A percentile compares a stretch with the other conserved stretches of the same genome.
phyloP scores from a whole-genome alignment of 2,888 invertebrate species.

The Cephalotes varians region DNA sequence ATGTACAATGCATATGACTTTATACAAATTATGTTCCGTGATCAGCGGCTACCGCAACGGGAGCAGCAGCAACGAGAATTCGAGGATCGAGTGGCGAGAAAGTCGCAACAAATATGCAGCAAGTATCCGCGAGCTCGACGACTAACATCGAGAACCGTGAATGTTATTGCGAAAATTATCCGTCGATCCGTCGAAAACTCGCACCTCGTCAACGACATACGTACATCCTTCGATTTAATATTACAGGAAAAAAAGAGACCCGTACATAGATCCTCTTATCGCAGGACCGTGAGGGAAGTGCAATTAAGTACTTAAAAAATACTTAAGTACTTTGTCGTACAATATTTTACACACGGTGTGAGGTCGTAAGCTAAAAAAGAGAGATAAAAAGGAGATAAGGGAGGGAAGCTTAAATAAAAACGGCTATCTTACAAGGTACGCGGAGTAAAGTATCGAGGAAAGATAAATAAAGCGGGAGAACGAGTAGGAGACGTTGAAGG shows the following conservation, averaged over 20 bases:
- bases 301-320: too few species aligned
- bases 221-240: constrained; percentile 38
- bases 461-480: constrained; percentile 64
- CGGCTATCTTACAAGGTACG: constrained; percentile 68
- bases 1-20: constrained; percentile 84
- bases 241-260: constrained; percentile 45
- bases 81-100: constrained; percentile 69
- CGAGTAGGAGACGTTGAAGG: constrained; percentile 60
- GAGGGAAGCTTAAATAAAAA: constrained; percentile 55
- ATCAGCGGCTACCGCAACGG: constrained; percentile 65
- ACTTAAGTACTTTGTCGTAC: constrained; percentile 61
- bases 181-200: constrained; percentile 76
- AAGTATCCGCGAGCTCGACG: background rate
- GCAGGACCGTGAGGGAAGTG: constrained; percentile 47
- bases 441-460: constrained; percentile 35
- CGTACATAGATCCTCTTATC: constrained; percentile 55
- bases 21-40: constrained; percentile 81
- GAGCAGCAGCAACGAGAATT: constrained; percentile 65
- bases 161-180: constrained; percentile 18
- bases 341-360: constrained; percentile 63
- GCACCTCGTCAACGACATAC: constrained; percentile 56
- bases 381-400: constrained; percentile 6
- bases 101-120: background rate
- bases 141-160: constrained; percentile 9
- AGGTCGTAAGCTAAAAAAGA: constrained; percentile 54